Percentiles rank a stretch among this genome's conserved stretches.
Conservation (phyloP, 2,888 invertebrate species). For the Tetragnatha montana region DNA sequence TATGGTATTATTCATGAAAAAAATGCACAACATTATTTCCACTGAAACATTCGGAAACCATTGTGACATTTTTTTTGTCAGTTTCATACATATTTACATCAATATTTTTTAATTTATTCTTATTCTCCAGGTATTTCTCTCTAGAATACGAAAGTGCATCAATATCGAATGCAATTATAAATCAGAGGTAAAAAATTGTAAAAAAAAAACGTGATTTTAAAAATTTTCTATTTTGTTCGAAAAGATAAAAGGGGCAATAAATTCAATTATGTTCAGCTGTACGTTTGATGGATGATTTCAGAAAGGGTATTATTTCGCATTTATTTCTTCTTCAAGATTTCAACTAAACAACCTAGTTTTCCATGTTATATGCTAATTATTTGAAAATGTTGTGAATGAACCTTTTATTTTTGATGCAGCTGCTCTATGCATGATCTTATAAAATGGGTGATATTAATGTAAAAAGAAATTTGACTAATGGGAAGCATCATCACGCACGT, state of each 20-base stretch:
- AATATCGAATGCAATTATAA: too few relatives aligned
- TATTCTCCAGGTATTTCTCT: too few relatives aligned
- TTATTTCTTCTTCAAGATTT: background rate
- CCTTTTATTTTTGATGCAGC: background rate
- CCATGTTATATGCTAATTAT: background rate
- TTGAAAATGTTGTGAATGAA: background rate
- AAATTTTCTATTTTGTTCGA: background rate
- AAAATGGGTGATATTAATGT: too few relatives aligned
- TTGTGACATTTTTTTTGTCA: too few relatives aligned
- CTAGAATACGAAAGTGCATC: too few relatives aligned
- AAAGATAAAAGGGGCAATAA: background rate
- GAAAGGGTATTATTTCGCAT: background rate
- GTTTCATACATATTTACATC: too few relatives aligned
- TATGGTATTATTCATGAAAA: too few relatives aligned
- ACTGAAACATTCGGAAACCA: too few relatives aligned
- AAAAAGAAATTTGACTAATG: too few relatives aligned
- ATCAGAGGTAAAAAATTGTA: background rate
- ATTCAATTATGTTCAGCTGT: background rate
- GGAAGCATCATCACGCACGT: too few relatives aligned
- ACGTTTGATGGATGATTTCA: background rate
- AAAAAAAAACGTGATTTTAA: slow-evolving; percentile 13
- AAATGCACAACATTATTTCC: too few relatives aligned
- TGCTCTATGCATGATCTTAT: background rate
- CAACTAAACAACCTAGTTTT: background rate
- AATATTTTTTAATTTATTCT: too few relatives aligned